Base-by-base conservation (phyloP, 1,140 invertebrate species). In the Mylabris phalerata region DNA sequence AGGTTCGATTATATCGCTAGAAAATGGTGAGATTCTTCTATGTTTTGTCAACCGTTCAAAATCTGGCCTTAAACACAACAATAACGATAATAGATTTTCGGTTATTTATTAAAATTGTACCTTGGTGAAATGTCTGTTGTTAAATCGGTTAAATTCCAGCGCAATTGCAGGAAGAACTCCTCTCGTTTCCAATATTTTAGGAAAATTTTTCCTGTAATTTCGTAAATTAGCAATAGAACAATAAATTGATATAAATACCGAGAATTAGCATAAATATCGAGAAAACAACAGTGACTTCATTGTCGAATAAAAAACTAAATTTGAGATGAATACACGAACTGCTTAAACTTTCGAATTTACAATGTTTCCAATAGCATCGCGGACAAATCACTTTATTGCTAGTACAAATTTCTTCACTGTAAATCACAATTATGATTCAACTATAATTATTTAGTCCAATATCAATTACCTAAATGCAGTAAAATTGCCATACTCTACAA, bases 251-350 rank as follows among this genome's bases (percentile, higher is more conserved):
- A 24, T 50, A 77, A 75, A 82, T 79, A 82, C 90, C 89, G 92
- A 93, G 98, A 71, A 99, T 84, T 32, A 93, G 93, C 92, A 98
- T 98, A 67, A 98, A 91, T 42, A 93, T 83, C 19, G 96, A 89
- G 75, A 98, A 98, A 67, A 91, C 83, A 1, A 98, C 85, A 0
- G 93, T 98, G 10, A 87, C 87, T 9, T 85, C 81, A 78, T 98
- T 98, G 69, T 98, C 95, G 71, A 98, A 94, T 25, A 98, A 77
- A 69, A 95, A 93, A 0, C 90, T 92, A 13, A 92, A 77, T 65
- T 82, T 79, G 9, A 91, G 83, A 10, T 50, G 32, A 10, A 26
- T 24, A 42, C 64, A 66, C 2, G 25, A 61, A 43, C 25, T 55
- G 9, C 39, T 45, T 19, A 61, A 43, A 27, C 43, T 47, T 42